Base-by-base conservation (phyloP, 2,888 invertebrate species). In the Macaria liturata region DNA sequence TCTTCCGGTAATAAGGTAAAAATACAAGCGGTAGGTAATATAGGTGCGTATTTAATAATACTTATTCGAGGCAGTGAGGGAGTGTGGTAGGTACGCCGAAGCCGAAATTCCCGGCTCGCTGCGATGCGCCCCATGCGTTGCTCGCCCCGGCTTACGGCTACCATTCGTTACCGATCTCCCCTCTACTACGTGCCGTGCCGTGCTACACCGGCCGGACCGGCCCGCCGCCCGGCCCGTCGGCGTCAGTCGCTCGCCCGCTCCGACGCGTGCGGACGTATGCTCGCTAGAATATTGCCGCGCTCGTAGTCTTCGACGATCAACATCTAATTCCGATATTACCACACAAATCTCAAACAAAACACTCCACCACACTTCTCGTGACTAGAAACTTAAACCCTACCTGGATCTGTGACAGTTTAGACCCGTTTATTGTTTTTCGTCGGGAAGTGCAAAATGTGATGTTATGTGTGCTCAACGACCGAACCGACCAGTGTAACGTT, bases 361-460 rank as follows among this genome's bases (percentile, higher is more conserved):
- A 31, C 45, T 51, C 32, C 51, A 49, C 31, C 46, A 4, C 45
- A 45, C 54, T 51, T 57, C 43, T n/a, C 43, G 45, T 52, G 39
- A 39, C 30, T 37, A 57, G 45, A 57, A 48, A 59, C 53, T 48
- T 54, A 39, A 34, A 46, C 50, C 46, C 65, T 70, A 77, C 81
- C 82, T 81, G 84, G 80, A 86, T 84, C 68, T 72, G 75, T 70
- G 78, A 74, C 74, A 78, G 78, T 79, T 77, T 70, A 73, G 72
- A 64, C 67, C 62, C 65, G 65, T 76, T 78, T 74, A 78, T 83
- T 83, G 81, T 84, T 86, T 81, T 78, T 76, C 75, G 77, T 80
- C 75, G 74, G 75, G 77, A 78, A 86, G 90, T 90, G 90, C 86
- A 87, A 90, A 89, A 90, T 90, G 91, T 91, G 91, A 91, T 86